Percentiles rank a stretch among this genome's conserved stretches.
Conservation (phyloP, 2,888 invertebrate species). For the Phasia obesa region DNA sequence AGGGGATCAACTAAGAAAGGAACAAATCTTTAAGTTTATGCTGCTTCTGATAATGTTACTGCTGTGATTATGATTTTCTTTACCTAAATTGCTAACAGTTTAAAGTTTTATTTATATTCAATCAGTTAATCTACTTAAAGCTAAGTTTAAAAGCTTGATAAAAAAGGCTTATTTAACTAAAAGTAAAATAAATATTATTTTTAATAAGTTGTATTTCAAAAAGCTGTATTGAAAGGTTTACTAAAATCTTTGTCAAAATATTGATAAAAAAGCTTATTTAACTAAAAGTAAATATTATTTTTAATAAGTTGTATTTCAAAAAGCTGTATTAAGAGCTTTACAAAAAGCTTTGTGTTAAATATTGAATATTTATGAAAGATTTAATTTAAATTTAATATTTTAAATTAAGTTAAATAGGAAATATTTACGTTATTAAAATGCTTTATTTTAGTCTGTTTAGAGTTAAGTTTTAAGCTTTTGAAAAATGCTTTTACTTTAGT, state of each 20-base stretch:
- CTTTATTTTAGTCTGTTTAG: too few relatives aligned
- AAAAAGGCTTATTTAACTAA: background rate
- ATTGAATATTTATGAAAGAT: too few relatives aligned
- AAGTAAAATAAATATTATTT: background rate
- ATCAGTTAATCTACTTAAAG: background rate
- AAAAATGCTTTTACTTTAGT: too few relatives aligned
- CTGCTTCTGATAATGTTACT: constrained; percentile 30
- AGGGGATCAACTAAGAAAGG: background rate
- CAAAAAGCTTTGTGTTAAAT: too few relatives aligned
- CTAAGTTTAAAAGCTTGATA: background rate
- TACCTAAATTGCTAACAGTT: constrained; percentile 80
- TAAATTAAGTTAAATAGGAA: too few relatives aligned
- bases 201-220: background rate
- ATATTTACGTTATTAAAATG: too few relatives aligned
- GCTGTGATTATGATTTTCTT: constrained; percentile 76
- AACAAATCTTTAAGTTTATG: constrained; percentile 10
- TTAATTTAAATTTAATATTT: too few relatives aligned
- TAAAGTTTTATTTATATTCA: background rate
- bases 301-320: background rate
- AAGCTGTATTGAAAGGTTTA: background rate
- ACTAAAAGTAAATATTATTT: background rate
- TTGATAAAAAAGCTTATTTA: too few relatives aligned
- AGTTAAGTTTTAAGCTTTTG: too few relatives aligned
- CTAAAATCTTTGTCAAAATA: too few relatives aligned
- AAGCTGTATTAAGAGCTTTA: background rate